Conservation (phyloP, 2,113 vertebrate genomes). For the Neopipo cinnamomea region DNA sequence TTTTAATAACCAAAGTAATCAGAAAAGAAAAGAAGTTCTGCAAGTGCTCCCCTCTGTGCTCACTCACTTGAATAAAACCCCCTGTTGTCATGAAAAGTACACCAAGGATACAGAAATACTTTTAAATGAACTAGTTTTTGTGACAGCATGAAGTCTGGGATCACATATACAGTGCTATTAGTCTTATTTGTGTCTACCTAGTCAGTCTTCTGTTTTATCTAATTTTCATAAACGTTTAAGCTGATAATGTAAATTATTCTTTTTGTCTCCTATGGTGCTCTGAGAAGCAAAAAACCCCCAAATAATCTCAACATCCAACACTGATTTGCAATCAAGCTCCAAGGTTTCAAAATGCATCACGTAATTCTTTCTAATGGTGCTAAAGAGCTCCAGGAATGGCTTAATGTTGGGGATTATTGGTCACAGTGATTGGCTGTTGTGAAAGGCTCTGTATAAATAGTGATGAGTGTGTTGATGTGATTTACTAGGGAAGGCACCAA, state of each 20-base stretch:
- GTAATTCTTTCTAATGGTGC: not conserved
- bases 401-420: not conserved
- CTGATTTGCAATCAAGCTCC: constrained; percentile 34
- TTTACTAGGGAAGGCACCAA: not conserved
- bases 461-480: not conserved
- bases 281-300: not conserved
- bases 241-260: not conserved
- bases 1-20: constrained; percentile 21
- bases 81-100: constrained; percentile 16
- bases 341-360: not conserved
- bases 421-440: not conserved
- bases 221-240: constrained; percentile 21
- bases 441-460: not conserved
- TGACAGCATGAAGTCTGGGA: not conserved
- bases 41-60: constrained; percentile 28
- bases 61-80: constrained; percentile 5
- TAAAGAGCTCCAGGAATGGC: not conserved
- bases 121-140: constrained; percentile 43
- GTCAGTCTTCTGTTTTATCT: not conserved
- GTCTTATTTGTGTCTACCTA: not conserved
- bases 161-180: not conserved
- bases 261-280: not conserved
- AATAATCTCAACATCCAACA: not conserved
- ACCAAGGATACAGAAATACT: not conserved
- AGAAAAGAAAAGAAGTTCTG: not conserved